These are phyloP conservation scores for Noctua janthe DNA, from an alignment of 2,888 invertebrate genomes.

Conservation along the genomic window DNA sequence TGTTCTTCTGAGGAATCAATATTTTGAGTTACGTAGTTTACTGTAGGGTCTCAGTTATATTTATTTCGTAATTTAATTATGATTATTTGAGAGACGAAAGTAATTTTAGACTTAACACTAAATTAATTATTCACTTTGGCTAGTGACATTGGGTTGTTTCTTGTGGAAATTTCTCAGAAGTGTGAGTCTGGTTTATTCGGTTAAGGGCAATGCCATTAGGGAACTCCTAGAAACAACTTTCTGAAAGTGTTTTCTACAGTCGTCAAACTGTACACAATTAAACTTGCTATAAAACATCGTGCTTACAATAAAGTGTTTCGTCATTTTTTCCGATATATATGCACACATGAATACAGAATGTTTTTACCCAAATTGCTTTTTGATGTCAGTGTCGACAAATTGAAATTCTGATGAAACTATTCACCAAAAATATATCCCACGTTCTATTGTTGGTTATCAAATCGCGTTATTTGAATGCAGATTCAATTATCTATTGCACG, in stretches of 20 bases:
- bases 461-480: slow-evolving; percentile 25
- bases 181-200: not conserved
- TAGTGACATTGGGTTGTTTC: not conserved
- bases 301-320: not conserved
- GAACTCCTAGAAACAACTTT: not conserved
- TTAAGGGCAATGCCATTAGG: not conserved
- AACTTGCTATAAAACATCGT: not conserved
- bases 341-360: not conserved
- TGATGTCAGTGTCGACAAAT: slow-evolving; percentile 19
- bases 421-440: slow-evolving; percentile 11
- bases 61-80: slow-evolving; percentile 29
- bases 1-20: slow-evolving; percentile 14
- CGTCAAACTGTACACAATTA: not conserved
- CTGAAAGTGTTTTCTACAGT: not conserved
- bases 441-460: slow-evolving; percentile 26
- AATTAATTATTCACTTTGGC: slow-evolving; percentile 5
- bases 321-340: not conserved
- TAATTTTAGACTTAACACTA: slow-evolving; percentile 2
- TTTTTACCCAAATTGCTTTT: slow-evolving; percentile 25
- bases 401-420: slow-evolving; percentile 11
- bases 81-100: not conserved
- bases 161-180: not conserved
- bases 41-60: not conserved
- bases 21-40: slow-evolving; percentile 26
- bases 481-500: slow-evolving; percentile 44